These are phyloP conservation scores for Leucoraja erinaceus DNA, from an alignment of 2,113 vertebrate species.

Conservation along the genomic window DNA sequence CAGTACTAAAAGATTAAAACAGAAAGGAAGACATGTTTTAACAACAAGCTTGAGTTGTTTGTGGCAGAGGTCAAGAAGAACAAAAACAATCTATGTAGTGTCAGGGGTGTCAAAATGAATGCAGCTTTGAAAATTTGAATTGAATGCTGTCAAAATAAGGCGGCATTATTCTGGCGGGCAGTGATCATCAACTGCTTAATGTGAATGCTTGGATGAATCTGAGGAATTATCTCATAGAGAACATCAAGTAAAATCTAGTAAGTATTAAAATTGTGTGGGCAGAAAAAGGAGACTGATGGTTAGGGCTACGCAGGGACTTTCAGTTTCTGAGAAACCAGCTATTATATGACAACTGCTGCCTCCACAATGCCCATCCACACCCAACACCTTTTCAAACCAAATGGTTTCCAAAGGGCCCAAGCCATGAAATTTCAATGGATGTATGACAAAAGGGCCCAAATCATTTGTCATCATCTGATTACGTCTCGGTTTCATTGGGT, in stretches of 20 bases:
- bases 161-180: neutral
- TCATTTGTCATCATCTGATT: neutral
- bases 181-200: conserved; percentile 1
- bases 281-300: neutral
- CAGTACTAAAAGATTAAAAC: neutral
- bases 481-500: neutral
- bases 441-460: neutral
- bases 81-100: conserved; percentile 5
- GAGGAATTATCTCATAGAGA: neutral
- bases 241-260: neutral
- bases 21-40: neutral
- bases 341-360: neutral
- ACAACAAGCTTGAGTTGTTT: conserved; percentile 7
- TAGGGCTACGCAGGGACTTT: neutral
- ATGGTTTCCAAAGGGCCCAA: neutral
- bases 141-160: conserved; percentile 24
- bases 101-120: neutral
- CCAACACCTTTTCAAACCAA: neutral
- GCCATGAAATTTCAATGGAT: neutral
- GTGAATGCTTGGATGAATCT: neutral
- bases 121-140: neutral
- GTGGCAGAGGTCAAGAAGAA: neutral
- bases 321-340: neutral
- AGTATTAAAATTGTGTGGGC: neutral
- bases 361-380: neutral